A percentile compares a stretch with the other conserved stretches of the same genome.
phyloP scores from a whole-genome alignment of 2,113 vertebrate genomes.

The Rhynchomys soricoides region DNA sequence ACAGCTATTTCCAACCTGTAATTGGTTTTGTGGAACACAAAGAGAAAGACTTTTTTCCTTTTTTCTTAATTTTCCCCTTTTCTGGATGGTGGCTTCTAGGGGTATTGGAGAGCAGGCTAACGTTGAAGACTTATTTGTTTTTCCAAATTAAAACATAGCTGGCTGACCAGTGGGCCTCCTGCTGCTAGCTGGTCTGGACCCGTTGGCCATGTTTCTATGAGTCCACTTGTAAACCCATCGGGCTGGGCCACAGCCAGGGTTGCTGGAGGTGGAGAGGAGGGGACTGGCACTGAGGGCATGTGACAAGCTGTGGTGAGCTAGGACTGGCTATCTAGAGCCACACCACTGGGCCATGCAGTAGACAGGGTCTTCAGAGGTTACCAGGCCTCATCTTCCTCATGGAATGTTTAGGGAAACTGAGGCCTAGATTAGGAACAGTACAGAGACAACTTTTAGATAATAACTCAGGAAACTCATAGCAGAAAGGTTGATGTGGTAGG shows the following conservation, averaged over 20 bases:
- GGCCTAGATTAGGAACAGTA: not conserved
- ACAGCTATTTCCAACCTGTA: constrained; percentile 83
- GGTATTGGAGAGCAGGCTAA: not conserved
- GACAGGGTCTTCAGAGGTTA: not conserved
- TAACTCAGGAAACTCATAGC: not conserved
- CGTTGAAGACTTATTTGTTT: constrained; percentile 65
- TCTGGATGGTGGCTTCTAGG: constrained; percentile 3
- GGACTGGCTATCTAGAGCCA: not conserved
- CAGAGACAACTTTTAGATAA: not conserved
- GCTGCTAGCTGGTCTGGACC: not conserved
- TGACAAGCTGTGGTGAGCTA: not conserved
- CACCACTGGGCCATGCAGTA: not conserved
- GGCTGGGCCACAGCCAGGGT: not conserved
- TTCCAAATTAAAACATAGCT: constrained; percentile 37
- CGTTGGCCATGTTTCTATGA: fast-evolving
- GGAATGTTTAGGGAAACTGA: constrained; percentile 39
- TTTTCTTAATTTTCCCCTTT: not conserved
- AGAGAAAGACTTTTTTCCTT: constrained; percentile 42
- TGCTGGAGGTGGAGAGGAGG: not conserved
- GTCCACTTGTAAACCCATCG: not conserved
- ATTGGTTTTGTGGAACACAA: constrained; percentile 83
- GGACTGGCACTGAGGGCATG: fast-evolving
- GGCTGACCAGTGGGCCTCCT: not conserved
- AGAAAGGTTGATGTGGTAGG: not conserved
- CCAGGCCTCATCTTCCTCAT: fast-evolving